phyloP scores from a whole-genome alignment of 2,797 vertebrate species.

The Esox lucius region DNA sequence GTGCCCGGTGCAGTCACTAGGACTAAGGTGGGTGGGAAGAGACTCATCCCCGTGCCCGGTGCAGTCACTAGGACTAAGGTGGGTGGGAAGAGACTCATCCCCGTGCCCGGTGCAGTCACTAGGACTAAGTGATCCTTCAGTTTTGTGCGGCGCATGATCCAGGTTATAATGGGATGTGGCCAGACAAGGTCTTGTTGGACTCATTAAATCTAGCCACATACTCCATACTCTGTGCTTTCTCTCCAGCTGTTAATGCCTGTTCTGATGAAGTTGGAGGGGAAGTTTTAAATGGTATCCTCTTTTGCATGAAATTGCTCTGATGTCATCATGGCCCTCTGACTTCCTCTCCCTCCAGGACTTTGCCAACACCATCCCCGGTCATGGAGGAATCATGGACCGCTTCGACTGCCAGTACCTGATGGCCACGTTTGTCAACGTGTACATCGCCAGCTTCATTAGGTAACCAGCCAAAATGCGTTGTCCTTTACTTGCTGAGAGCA shows the following conservation, averaged over 20 bases:
- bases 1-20: neutral
- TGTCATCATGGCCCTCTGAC: neutral
- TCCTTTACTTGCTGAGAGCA: no score
- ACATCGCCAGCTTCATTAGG: conserved; percentile 99
- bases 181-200: no score
- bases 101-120: neutral
- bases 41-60: no score
- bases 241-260: no score
- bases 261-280: no score
- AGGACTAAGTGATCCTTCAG: no score
- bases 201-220: no score
- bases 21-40: neutral
- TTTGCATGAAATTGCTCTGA: neutral
- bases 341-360: conserved; percentile 82
- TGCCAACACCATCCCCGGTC: conserved; percentile 96
- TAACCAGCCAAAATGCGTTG: conserved; percentile 46
- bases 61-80: conserved; percentile 74
- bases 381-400: conserved; percentile 97
- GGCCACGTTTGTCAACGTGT: conserved; percentile 98
- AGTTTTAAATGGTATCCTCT: no score
- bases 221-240: no score
- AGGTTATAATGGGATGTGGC: no score
- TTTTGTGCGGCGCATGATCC: no score
- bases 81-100: conserved; percentile 11
- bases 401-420: conserved; percentile 99